Evolutionary conservation across 37 sponge, comb jelly and placozoan species (phyloP).

Genomic region (Mnemiopsis leidyi): DNA sequence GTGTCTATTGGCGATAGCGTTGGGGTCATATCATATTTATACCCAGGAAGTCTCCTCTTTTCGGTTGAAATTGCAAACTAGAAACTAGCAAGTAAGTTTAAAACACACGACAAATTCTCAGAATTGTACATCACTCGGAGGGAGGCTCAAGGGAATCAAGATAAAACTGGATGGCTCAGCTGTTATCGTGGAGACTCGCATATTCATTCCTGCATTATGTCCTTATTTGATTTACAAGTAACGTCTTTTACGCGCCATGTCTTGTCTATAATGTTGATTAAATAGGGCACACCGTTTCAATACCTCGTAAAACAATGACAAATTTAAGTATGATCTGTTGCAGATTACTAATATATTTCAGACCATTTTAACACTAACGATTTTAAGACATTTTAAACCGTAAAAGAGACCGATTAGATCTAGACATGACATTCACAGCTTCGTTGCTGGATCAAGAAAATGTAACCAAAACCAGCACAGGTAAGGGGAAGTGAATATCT

Average conservation of each 20-base stretch:
- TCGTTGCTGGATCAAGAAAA: background rate
- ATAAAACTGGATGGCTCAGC: too few relatives aligned
- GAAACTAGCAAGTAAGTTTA: background rate
- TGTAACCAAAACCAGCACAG: background rate
- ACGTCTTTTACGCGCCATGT: background rate
- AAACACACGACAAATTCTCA: background rate
- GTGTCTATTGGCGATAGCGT: background rate
- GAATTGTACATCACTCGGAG: too few relatives aligned
- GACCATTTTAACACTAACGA: too few relatives aligned
- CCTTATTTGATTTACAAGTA: background rate
- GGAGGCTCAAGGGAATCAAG: too few relatives aligned
- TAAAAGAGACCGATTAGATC: too few relatives aligned
- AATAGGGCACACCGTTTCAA: background rate
- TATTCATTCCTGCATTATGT: background rate
- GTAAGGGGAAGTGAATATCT: background rate
- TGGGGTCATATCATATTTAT: background rate
- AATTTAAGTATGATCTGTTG: background rate
- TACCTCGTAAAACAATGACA: background rate
- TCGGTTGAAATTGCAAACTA: background rate
- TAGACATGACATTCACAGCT: too few relatives aligned
- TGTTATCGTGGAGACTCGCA: too few relatives aligned
- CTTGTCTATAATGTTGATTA: background rate
- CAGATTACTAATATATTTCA: too few relatives aligned
- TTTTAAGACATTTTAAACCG: too few relatives aligned
- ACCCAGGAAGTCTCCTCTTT: too few relatives aligned